Conservation (phyloP, 2,113 vertebrate species). For the Nerophis ophidion region DNA sequence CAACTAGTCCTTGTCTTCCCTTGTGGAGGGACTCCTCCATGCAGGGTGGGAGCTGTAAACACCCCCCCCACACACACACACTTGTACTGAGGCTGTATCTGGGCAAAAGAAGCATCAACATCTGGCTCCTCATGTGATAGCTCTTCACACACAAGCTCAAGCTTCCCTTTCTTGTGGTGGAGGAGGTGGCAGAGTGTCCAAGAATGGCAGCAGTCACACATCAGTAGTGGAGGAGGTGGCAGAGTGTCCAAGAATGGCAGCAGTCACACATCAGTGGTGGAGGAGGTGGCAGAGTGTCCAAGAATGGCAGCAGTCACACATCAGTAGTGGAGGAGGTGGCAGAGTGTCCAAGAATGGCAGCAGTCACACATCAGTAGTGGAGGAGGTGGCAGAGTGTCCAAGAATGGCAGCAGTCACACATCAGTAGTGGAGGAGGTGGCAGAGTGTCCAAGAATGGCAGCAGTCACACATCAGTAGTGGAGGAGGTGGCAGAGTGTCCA, state of each 20-base stretch:
- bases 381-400: slow-evolving; percentile 49
- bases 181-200: slow-evolving; percentile 49
- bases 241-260: slow-evolving; percentile 30
- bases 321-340: slow-evolving; percentile 55
- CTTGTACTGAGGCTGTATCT: slow-evolving; percentile 57
- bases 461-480: too few species aligned
- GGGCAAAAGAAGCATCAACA: slow-evolving; percentile 65
- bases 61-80: slow-evolving; percentile 15
- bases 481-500: slow-evolving; percentile 49
- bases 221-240: slow-evolving; percentile 55
- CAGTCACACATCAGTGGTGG: too few species aligned
- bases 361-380: too few species aligned
- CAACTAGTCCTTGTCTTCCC: slow-evolving; percentile 50
- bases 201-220: too few species aligned
- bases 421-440: slow-evolving; percentile 55
- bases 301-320: too few species aligned
- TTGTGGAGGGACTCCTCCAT: slow-evolving; percentile 49
- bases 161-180: slow-evolving; percentile 47
- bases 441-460: slow-evolving; percentile 30
- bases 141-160: slow-evolving; percentile 40
- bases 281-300: slow-evolving; percentile 49
- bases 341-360: slow-evolving; percentile 30
- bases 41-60: slow-evolving; percentile 58
- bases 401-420: too few species aligned
- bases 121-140: slow-evolving; percentile 57